Conservation (phyloP, 1,140 invertebrate genomes). For the Periplaneta americana region DNA sequence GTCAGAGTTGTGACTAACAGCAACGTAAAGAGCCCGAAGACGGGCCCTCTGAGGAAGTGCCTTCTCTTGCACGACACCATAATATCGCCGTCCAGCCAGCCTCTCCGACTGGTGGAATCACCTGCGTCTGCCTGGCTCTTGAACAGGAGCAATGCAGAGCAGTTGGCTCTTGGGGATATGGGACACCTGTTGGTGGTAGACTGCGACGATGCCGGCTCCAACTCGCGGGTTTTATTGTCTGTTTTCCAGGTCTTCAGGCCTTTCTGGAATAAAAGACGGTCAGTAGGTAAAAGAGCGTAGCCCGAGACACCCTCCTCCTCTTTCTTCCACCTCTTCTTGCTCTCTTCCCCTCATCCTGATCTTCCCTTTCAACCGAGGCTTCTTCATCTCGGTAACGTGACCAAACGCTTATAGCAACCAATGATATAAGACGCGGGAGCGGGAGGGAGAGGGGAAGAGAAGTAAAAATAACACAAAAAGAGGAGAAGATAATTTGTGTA, state of each 20-base stretch:
- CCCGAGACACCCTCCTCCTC: background rate
- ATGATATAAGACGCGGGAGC: background rate
- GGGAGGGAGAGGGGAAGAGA: background rate
- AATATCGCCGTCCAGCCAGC: background rate
- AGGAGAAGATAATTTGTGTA: background rate
- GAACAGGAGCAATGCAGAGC: background rate
- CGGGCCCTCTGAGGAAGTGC: background rate
- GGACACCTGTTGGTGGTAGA: background rate
- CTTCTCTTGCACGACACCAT: background rate
- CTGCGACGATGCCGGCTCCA: background rate
- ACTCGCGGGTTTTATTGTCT: background rate
- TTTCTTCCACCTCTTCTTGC: background rate
- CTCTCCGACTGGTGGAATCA: background rate
- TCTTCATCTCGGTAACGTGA: background rate
- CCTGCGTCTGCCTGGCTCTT: background rate
- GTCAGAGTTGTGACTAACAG: background rate
- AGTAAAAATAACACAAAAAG: background rate
- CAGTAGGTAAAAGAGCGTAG: background rate
- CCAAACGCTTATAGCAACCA: background rate
- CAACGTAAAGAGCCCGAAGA: background rate
- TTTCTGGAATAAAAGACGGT: background rate
- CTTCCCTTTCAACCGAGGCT: background rate
- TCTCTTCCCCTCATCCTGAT: background rate
- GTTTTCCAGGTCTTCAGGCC: background rate
- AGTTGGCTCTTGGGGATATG: background rate